phyloP scores from a whole-genome alignment of 2,888 invertebrate species.

The Dioctria linearis region DNA sequence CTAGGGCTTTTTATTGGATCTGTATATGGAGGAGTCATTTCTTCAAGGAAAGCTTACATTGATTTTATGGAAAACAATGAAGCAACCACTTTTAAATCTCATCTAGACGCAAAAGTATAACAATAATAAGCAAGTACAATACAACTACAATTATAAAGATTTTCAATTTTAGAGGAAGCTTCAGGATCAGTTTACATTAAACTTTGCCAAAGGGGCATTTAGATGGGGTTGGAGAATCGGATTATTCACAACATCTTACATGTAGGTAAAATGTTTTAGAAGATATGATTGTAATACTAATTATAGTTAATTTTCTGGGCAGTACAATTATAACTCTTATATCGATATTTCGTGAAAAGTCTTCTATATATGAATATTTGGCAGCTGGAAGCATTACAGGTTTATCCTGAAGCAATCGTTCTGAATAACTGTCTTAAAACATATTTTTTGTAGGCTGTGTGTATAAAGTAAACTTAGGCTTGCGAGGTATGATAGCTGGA shows the following conservation, averaged over 20 bases:
- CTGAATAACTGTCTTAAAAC: not conserved
- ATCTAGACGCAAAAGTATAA: slow-evolving; percentile 79
- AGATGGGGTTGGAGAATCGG: slow-evolving; percentile 80
- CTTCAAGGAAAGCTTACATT: slow-evolving; percentile 75
- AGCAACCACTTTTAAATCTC: slow-evolving; percentile 79
- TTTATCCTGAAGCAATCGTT: not conserved
- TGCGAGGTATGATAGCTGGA: slow-evolving; percentile 80
- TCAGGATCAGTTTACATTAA: slow-evolving; percentile 79
- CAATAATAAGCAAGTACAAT: slow-evolving; percentile 2
- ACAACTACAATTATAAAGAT: not conserved
- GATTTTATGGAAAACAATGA: slow-evolving; percentile 82
- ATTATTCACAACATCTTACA: slow-evolving; percentile 78
- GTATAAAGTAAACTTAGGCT: slow-evolving; percentile 80
- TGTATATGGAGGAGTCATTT: slow-evolving; percentile 77
- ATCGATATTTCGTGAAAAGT: slow-evolving; percentile 79
- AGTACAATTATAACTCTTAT: slow-evolving; percentile 78
- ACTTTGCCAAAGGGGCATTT: slow-evolving; percentile 81
- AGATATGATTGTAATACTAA: not conserved
- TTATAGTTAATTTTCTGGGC: slow-evolving; percentile 63
- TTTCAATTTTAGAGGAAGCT: slow-evolving; percentile 75
- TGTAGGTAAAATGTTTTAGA: slow-evolving; percentile 72
- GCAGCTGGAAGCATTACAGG: slow-evolving; percentile 76
- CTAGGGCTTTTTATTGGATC: slow-evolving; percentile 77
- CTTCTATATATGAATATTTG: slow-evolving; percentile 78
- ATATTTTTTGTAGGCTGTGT: slow-evolving; percentile 72